Base-by-base conservation (phyloP, 2,797 vertebrate species). In the Etheostoma nigrum region DNA sequence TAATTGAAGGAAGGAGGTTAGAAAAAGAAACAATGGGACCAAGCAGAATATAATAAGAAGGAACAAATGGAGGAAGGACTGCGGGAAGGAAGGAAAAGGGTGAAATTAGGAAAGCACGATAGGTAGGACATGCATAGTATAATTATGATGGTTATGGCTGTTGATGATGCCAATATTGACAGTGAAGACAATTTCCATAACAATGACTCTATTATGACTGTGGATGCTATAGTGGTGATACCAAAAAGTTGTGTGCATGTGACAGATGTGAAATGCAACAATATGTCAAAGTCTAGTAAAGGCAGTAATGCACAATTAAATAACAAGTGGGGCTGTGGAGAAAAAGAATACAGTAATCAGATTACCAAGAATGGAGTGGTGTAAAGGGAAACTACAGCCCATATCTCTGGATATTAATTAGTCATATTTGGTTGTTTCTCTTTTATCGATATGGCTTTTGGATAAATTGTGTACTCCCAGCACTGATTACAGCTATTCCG, bases 101-200 rank as follows among this genome's bases (percentile, higher is more conserved):
- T 66, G 53, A 19, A 60, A 72, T 76, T 33, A 76, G 55, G 45
- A 21, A 36, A 61, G 55, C 1, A 0, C 42, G 45, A 72, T 30
- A 58, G 66, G 36, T 44, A 33, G 21, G 62, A 72, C 58, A 63
- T 67, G 7, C 55, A 61, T 78, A 14, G 19, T 71, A 74, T 81
- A 74, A 81, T 78, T 13, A 68, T 25, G 71, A 86, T 67, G 69
- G 59, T 65, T 80, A 66, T 78, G 62, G 58, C 36, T 42, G 53
- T 53, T 81, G 65, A 84, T 83, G 76, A 72, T 49, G 55, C 21
- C 52, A 58, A 23, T 76, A 63, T 68, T 68, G 75, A 76, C 81
- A 80, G 72, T 68, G 76, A 72, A 15, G 78, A 61, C 76, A 55
- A 84, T 82, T 79, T 76, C 74, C 48, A 44, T 79, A 86, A 88